Conservation (phyloP, 2,888 invertebrate species). For the Hecatera dysodea region DNA sequence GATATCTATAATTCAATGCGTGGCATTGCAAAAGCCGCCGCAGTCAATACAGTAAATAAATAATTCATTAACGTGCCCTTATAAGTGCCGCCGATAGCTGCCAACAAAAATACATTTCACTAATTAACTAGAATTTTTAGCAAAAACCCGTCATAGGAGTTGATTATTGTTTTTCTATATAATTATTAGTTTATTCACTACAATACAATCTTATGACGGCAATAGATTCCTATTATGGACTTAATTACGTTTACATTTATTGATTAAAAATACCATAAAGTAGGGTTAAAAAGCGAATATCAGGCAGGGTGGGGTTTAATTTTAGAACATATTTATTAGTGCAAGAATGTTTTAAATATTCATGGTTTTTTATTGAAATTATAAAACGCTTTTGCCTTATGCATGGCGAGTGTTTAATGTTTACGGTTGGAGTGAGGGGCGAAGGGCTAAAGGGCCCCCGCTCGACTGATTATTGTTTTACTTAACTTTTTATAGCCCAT, state of each 20-base stretch:
- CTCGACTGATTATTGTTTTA: conserved; percentile 86
- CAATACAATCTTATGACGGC: conserved; percentile 21
- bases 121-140: conserved; percentile 20
- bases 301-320: conserved; percentile 16
- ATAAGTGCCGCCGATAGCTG: conserved; percentile 51
- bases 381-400: conserved; percentile 67
- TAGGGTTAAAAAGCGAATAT: conserved; percentile 1
- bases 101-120: conserved; percentile 46
- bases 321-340: conserved; percentile 40
- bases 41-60: conserved; percentile 63
- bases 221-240: neutral
- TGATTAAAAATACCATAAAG: conserved; percentile 1
- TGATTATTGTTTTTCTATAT: conserved; percentile 28
- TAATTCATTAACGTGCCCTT: conserved; percentile 65
- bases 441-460: conserved; percentile 69
- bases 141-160: conserved; percentile 18
- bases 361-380: conserved; percentile 53
- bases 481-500: conserved; percentile 83
- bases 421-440: conserved; percentile 70
- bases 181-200: conserved; percentile 22
- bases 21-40: conserved; percentile 66
- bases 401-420: conserved; percentile 70
- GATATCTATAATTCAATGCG: conserved; percentile 66
- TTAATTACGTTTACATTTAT: conserved; percentile 17
- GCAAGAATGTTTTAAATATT: conserved; percentile 45